Base-by-base conservation (phyloP, 1,140 invertebrate genomes). In the Megathymus violae region DNA sequence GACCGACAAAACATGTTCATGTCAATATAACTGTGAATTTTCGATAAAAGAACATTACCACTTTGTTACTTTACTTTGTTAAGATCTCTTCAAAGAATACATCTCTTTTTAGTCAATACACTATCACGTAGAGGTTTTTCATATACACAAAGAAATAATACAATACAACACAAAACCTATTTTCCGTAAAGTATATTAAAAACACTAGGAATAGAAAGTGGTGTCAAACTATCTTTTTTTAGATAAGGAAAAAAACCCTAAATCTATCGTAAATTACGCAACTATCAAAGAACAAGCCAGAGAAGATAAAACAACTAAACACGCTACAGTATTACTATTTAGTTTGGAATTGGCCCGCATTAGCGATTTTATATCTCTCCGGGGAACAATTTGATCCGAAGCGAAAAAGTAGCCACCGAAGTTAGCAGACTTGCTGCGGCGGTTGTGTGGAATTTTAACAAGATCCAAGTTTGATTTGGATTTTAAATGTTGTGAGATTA, bases 291-390 rank as follows among this genome's bases (percentile, higher is more conserved):
- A 44, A 44, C 52, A 56, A 44, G 41, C 17, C 16, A 25, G 9
- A 13, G 54, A 59, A 11, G 14, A 46, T 59, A 59, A 59, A 59
- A 19, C 9, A 59, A 16, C 54, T 47, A 46, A 59, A 59, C 31
- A 59, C 19, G 27, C 46, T 13, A 50, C 46, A 11, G 46, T 50
- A 25, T 43, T 59, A 59, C 54, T 36, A 59, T 59, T 59, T 59
- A 59, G 54, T 59, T 59, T 47, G 54, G 27, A 46, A 59, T 59
- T 59, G 54, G 54, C 19, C 27, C 54, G 54, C 54, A 59, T 59
- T 59, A 59, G 54, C 54, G 47, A 59, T 59, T 47, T 59, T 47
- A 44, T 59, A 59, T 47, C 54, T 38, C 54, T 13, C 54, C 3
- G 5, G 54, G 54, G 54, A 46, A 43, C 54, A 47, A 31, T 59